These are phyloP conservation scores for Lithobates sylvaticus DNA, from an alignment of 2,797 vertebrate genomes.

Conservation along the genomic window DNA sequence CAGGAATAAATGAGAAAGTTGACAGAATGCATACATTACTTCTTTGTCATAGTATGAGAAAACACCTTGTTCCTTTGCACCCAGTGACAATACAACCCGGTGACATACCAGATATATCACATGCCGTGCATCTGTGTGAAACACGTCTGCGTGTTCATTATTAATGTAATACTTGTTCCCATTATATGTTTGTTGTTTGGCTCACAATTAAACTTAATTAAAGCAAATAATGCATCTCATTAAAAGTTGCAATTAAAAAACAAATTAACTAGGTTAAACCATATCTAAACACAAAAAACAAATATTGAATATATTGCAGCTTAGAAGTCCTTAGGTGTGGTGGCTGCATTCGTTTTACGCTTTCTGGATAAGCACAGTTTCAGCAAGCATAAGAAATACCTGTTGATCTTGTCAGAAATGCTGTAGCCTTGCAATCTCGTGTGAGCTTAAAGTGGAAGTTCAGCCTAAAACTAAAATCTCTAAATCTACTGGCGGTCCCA, in stretches of 20 bases:
- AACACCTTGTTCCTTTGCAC: background rate
- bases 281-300: too few relatives aligned
- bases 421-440: too few relatives aligned
- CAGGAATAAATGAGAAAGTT: background rate
- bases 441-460: too few relatives aligned
- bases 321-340: too few relatives aligned
- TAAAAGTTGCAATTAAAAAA: conserved; percentile 13
- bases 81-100: too few relatives aligned
- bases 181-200: conserved; percentile 32
- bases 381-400: too few relatives aligned
- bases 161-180: background rate
- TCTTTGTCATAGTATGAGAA: background rate
- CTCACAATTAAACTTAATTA: conserved; percentile 35
- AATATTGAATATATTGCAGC: too few relatives aligned
- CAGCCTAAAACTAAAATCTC: too few relatives aligned
- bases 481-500: too few relatives aligned
- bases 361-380: too few relatives aligned
- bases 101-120: background rate
- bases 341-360: too few relatives aligned
- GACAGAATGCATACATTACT: background rate
- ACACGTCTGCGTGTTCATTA: background rate
- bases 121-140: background rate
- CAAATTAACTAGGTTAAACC: conserved; percentile 16
- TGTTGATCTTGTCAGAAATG: too few relatives aligned
- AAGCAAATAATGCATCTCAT: background rate